These are phyloP conservation scores for Oryctolagus cuniculus DNA, from an alignment of 2,113 vertebrate species.

Conservation along the genomic window DNA sequence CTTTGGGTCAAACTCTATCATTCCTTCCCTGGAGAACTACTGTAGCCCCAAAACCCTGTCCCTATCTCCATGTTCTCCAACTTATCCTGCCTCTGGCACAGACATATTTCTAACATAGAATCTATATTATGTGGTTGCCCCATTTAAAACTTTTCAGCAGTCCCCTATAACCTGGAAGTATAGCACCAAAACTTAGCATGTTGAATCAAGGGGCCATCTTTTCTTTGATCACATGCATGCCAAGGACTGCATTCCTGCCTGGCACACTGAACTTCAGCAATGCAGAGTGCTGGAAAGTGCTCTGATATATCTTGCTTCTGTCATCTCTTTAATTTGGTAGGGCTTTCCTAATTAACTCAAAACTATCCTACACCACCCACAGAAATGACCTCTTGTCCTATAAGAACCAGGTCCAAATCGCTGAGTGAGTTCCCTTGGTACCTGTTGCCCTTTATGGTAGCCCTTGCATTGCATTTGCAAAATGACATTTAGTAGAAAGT, in stretches of 20 bases:
- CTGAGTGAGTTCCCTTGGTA: not conserved
- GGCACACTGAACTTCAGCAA: not conserved
- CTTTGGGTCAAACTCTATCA: not conserved
- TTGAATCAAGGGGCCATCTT: not conserved
- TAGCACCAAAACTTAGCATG: not conserved
- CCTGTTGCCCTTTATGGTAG: fast-evolving
- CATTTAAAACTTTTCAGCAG: not conserved
- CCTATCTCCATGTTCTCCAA: not conserved
- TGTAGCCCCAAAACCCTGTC: not conserved
- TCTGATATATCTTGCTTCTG: not conserved
- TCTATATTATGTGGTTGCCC: not conserved
- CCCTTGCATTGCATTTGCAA: not conserved
- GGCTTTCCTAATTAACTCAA: not conserved
- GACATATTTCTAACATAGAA: not conserved
- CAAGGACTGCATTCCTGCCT: not conserved
- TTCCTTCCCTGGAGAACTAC: not conserved
- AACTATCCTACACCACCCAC: not conserved
- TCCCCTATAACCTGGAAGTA: not conserved
- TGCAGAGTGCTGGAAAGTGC: not conserved
- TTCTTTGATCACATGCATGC: not conserved
- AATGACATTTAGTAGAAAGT: too few relatives aligned
- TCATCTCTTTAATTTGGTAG: not conserved
- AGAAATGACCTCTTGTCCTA: not conserved
- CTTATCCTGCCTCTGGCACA: not conserved
- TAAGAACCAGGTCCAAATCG: not conserved